phyloP scores from a whole-genome alignment of 2,113 vertebrate genomes.

The Grus americana region DNA sequence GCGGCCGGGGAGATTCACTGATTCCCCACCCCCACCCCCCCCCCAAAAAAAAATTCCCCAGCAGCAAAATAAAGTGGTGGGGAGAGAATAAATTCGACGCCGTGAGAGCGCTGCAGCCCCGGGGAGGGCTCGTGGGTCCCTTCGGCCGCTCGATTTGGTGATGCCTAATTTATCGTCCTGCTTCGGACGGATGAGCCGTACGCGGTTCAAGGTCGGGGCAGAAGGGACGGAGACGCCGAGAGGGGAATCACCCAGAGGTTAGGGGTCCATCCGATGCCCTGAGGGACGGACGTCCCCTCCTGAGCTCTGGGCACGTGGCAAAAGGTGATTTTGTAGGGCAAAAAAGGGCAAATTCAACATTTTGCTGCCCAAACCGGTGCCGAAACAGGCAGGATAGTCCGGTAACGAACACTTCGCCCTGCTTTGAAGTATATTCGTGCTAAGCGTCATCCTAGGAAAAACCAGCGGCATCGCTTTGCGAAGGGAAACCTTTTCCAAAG shows the following conservation, averaged over 20 bases:
- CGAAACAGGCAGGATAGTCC: not conserved
- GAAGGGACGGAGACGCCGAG: not conserved
- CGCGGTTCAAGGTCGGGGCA: not conserved
- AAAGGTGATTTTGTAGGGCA: not conserved
- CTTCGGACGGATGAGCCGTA: not conserved
- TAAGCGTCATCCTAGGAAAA: not conserved
- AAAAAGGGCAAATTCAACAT: not conserved
- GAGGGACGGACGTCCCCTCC: rapidly evolving
- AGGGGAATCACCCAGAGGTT: not conserved
- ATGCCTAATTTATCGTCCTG: not conserved
- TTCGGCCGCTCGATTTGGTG: not conserved
- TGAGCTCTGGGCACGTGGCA: not conserved
- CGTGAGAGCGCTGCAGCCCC: not conserved
- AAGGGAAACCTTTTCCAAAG: not conserved
- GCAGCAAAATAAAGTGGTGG: not conserved
- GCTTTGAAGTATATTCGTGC: rapidly evolving
- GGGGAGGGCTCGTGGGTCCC: not conserved
- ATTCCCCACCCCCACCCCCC: not conserved
- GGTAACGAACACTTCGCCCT: rapidly evolving
- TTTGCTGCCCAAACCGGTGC: not conserved
- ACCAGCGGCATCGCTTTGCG: no score
- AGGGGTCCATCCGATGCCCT: rapidly evolving
- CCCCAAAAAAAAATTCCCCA: not conserved
- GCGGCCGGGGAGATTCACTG: not conserved
- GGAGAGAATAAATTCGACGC: not conserved